These are phyloP conservation scores for Helogale parvula DNA, from an alignment of 2,113 vertebrate species.

Conservation along the genomic window DNA sequence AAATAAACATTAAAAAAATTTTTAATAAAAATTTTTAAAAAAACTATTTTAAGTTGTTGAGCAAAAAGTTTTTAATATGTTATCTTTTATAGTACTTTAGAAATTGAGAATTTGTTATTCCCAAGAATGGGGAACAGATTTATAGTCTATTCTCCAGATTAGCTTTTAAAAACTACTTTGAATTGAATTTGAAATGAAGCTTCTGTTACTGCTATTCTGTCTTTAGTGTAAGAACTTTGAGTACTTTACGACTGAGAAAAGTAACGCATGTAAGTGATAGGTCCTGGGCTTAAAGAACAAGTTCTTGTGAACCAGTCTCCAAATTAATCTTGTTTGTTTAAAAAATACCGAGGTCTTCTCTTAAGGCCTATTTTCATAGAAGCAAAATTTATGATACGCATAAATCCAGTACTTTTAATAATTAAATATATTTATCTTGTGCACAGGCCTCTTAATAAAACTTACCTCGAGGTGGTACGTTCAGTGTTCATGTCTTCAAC, in stretches of 20 bases:
- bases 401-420: not conserved
- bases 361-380: not conserved
- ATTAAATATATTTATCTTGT: slow-evolving; percentile 51
- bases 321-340: slow-evolving; percentile 38
- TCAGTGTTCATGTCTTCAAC: slow-evolving; percentile 92
- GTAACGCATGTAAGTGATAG: not conserved
- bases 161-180: not conserved
- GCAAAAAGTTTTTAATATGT: not conserved
- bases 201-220: not conserved
- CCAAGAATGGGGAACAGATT: not conserved
- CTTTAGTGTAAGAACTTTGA: not conserved
- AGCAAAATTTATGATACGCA: not conserved
- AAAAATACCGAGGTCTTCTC: slow-evolving; percentile 8
- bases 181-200: not conserved
- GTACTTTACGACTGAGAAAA: slow-evolving; percentile 2
- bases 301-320: slow-evolving; percentile 17
- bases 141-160: slow-evolving; percentile 31
- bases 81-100: not conserved
- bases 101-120: slow-evolving; percentile 14
- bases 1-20: no score
- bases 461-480: slow-evolving; percentile 94
- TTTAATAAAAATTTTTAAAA: not conserved
- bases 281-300: not conserved
- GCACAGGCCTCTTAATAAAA: slow-evolving; percentile 92
- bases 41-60: not conserved